Conservation (phyloP, 2,113 vertebrate species). For the Zootoca vivipara region DNA sequence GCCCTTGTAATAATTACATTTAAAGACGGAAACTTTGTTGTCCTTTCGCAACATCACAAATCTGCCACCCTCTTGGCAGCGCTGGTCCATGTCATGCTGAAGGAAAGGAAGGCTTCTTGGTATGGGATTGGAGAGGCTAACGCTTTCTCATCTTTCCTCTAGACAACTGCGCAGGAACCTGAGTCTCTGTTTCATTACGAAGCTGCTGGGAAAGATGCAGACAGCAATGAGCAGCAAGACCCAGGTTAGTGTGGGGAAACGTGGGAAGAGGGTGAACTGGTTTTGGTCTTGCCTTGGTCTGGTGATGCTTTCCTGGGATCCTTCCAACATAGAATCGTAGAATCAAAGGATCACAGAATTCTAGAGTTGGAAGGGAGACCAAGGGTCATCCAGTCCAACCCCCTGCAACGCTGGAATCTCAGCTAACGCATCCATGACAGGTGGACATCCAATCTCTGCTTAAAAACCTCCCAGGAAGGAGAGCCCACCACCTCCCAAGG, state of each 20-base stretch:
- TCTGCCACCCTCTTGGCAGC: not conserved
- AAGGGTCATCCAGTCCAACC: too few relatives aligned
- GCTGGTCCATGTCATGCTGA: not conserved
- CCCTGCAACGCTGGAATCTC: too few relatives aligned
- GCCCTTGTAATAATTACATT: not conserved
- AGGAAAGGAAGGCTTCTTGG: not conserved
- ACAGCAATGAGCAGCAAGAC: not conserved
- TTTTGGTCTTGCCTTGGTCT: not conserved
- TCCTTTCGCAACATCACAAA: not conserved
- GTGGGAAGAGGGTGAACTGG: not conserved
- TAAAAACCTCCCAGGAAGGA: too few relatives aligned
- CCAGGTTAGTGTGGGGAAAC: not conserved
- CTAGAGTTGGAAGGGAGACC: too few relatives aligned
- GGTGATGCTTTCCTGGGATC: not conserved
- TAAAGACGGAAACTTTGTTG: not conserved
- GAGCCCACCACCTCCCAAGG: too few relatives aligned
- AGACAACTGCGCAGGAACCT: conserved; percentile 8
- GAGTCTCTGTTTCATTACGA: conserved; percentile 14
- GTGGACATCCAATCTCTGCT: too few relatives aligned
- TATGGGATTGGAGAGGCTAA: not conserved
- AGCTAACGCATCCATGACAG: too few relatives aligned
- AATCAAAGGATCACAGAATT: too few relatives aligned
- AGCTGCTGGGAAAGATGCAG: conserved; percentile 10
- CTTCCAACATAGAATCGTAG: not conserved
- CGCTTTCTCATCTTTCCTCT: not conserved